These are phyloP conservation scores for Nemopilema nomurai DNA, from an alignment of 30 jellyfish, hydroid and myxozoan genomes.

Conservation along the genomic window DNA sequence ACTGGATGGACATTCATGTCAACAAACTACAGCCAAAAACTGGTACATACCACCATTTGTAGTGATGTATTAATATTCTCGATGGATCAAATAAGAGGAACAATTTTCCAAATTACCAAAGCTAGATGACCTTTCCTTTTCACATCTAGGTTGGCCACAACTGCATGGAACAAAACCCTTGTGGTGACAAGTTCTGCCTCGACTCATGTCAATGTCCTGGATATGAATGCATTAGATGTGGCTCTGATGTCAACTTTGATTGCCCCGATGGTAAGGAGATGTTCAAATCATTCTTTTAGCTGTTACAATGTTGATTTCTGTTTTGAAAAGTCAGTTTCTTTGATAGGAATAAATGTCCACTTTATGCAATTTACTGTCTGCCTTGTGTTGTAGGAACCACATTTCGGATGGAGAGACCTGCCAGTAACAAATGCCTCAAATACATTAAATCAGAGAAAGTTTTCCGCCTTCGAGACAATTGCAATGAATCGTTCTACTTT, in stretches of 20 bases:
- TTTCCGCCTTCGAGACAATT: too few species aligned
- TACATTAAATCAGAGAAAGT: too few species aligned
- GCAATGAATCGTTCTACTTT: not conserved
- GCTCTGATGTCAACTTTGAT: not conserved
- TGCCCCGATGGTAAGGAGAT: not conserved
- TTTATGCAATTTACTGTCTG: too few species aligned
- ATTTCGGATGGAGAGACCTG: too few species aligned
- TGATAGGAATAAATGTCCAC: too few species aligned
- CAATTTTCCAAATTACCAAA: too few species aligned
- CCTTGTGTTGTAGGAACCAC: too few species aligned
- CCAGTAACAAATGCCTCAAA: too few species aligned
- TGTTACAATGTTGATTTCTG: too few species aligned
- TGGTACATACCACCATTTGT: too few species aligned
- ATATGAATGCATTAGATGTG: not conserved
- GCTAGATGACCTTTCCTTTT: not conserved
- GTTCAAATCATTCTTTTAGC: not conserved
- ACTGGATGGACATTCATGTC: conserved; percentile 17
- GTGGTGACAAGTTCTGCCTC: not conserved
- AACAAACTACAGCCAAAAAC: conserved; percentile 6
- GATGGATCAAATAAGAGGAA: too few species aligned
- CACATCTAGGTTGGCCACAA: not conserved
- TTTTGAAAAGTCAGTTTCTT: not conserved
- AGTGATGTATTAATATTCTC: too few species aligned
- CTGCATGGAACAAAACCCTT: not conserved
- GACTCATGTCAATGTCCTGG: not conserved